phyloP scores from a whole-genome alignment of 2,888 invertebrate species.

The Eupithecia inturbata region DNA sequence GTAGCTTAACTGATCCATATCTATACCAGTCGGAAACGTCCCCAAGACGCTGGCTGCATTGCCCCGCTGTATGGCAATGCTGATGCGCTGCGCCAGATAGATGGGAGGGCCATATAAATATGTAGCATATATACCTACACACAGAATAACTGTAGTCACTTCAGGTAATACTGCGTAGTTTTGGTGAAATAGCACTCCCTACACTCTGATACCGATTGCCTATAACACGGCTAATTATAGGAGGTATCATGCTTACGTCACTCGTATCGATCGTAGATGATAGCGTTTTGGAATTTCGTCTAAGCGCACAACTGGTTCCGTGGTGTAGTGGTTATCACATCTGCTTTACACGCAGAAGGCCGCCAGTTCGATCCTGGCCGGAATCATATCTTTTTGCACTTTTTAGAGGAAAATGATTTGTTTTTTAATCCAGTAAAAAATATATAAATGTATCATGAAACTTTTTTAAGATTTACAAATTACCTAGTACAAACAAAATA shows the following conservation, averaged over 20 bases:
- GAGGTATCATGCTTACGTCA: slow-evolving; percentile 12
- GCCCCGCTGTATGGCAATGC: no score
- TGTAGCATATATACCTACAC: no score
- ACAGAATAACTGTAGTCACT: no score
- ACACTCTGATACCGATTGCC: not conserved
- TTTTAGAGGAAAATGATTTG: slow-evolving; percentile 25
- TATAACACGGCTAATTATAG: not conserved
- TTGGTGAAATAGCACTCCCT: not conserved
- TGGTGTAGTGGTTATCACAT: slow-evolving; percentile 95
- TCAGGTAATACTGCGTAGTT: no score
- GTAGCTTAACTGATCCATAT: no score
- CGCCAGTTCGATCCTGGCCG: slow-evolving; percentile 83
- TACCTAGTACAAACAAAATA: no score
- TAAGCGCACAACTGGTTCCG: slow-evolving; percentile 79
- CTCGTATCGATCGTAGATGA: not conserved
- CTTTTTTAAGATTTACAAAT: no score
- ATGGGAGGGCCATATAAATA: no score
- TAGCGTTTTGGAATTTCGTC: slow-evolving; percentile 8
- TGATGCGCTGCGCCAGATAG: no score
- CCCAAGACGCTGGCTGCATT: no score
- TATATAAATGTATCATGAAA: no score
- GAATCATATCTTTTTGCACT: slow-evolving; percentile 68
- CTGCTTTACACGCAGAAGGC: slow-evolving; percentile 87
- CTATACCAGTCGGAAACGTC: no score
- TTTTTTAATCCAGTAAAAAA: not conserved